Evolutionary conservation across 2,888 invertebrate genomes (phyloP).

Genomic region (Amblyteles armatorius): DNA sequence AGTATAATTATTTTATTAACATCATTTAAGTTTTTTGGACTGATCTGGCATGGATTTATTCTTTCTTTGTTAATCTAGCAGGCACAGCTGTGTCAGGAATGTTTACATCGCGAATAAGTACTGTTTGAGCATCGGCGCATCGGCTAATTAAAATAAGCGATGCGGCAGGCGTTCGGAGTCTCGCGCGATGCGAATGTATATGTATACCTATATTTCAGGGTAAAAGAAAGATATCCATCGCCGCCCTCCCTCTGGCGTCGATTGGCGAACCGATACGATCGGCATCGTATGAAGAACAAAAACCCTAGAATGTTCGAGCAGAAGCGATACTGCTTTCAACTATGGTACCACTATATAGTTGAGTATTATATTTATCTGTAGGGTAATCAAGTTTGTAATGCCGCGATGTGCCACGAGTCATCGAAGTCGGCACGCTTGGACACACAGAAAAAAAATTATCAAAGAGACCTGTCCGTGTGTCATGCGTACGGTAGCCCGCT

Average conservation of each 20-base stretch:
- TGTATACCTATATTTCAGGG: constrained; percentile 20
- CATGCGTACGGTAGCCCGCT: constrained; percentile 6
- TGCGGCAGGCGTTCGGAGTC: constrained; percentile 31
- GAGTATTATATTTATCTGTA: constrained; percentile 23
- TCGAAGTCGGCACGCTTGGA: constrained; percentile 30
- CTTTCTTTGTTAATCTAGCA: constrained; percentile 4
- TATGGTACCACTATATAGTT: background rate
- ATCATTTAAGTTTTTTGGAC: background rate
- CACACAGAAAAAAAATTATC: constrained; percentile 37
- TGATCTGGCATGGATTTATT: background rate
- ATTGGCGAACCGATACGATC: constrained; percentile 58
- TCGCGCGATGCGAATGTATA: constrained; percentile 15
- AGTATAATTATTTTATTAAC: background rate
- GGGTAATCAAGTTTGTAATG: background rate
- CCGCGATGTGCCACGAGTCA: constrained; percentile 1
- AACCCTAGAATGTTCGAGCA: constrained; percentile 46
- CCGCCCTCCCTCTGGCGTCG: constrained; percentile 33
- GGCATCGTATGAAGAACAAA: constrained; percentile 45
- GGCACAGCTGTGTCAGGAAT: constrained; percentile 23
- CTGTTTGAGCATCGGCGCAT: constrained; percentile 37
- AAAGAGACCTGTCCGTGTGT: constrained; percentile 35
- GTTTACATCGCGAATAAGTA: constrained; percentile 25
- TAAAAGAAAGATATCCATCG: constrained; percentile 38
- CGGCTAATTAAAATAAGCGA: constrained; percentile 56
- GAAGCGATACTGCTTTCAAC: constrained; percentile 3